These are phyloP conservation scores for Ptilorrhoa leucosticta DNA, from an alignment of 2,113 vertebrate species.

Conservation along the genomic window DNA sequence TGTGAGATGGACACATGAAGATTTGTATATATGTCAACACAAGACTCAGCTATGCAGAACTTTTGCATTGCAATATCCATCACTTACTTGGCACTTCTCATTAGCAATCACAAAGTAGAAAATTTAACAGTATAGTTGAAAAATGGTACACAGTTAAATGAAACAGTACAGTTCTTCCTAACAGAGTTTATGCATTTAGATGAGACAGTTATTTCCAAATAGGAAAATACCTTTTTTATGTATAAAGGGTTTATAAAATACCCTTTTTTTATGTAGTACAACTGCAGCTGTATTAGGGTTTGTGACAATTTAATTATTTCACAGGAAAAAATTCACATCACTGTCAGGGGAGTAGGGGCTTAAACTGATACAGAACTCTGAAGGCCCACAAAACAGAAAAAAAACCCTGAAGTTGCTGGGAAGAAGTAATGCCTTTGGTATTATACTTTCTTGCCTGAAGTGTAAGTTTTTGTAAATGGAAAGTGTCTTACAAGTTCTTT, in stretches of 20 bases:
- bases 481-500: background rate
- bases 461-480: background rate
- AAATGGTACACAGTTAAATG: background rate
- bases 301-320: background rate
- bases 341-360: background rate
- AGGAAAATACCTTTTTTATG: background rate
- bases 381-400: background rate
- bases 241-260: background rate
- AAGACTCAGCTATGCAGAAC: conserved; percentile 15
- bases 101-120: conserved; percentile 13
- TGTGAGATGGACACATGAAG: background rate
- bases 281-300: background rate
- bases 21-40: conserved; percentile 6
- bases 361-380: background rate
- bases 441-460: background rate
- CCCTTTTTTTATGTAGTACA: background rate
- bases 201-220: background rate
- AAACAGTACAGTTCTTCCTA: background rate
- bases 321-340: background rate
- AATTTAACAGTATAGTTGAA: conserved; percentile 16
- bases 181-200: background rate
- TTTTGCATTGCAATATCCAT: background rate
- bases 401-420: background rate
- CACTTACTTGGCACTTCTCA: conserved; percentile 8
- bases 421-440: background rate